Evolutionary conservation across 2,888 invertebrate species (phyloP).

Genomic region (Cylindroiulus punctatus): DNA sequence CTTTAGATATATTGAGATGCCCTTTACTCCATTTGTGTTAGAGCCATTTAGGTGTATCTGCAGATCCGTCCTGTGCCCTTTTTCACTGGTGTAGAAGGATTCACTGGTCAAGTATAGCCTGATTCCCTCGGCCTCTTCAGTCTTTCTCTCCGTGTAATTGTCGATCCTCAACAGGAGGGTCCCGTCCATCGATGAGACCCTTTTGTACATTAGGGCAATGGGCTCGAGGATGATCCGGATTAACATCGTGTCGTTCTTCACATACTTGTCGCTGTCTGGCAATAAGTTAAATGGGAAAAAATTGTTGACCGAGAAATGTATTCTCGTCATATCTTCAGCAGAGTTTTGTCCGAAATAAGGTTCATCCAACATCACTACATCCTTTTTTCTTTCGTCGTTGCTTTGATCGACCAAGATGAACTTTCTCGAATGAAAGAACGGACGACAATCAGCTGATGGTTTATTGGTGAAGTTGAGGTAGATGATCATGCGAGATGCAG

Average conservation of each 20-base stretch:
- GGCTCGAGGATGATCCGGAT: not conserved
- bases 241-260: not conserved
- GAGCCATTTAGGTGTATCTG: not conserved
- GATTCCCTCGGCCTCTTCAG: not conserved
- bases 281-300: not conserved
- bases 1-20: not conserved
- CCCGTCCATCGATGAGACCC: not conserved
- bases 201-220: not conserved
- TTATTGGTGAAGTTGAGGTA: not conserved
- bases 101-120: not conserved
- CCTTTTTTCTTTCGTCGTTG: too few relatives aligned
- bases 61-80: not conserved
- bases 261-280: not conserved
- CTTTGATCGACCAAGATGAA: not conserved
- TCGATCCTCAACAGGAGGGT: not conserved
- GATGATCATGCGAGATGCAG: not conserved
- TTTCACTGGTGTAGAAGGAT: not conserved
- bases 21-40: not conserved
- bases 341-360: not conserved
- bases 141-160: not conserved
- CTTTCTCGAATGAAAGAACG: not conserved
- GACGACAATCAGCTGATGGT: not conserved
- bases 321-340: not conserved
- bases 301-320: not conserved
- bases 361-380: not conserved